These are phyloP conservation scores for Hippocampus barbouri DNA, from an alignment of 2,113 vertebrate genomes.

Conservation along the genomic window DNA sequence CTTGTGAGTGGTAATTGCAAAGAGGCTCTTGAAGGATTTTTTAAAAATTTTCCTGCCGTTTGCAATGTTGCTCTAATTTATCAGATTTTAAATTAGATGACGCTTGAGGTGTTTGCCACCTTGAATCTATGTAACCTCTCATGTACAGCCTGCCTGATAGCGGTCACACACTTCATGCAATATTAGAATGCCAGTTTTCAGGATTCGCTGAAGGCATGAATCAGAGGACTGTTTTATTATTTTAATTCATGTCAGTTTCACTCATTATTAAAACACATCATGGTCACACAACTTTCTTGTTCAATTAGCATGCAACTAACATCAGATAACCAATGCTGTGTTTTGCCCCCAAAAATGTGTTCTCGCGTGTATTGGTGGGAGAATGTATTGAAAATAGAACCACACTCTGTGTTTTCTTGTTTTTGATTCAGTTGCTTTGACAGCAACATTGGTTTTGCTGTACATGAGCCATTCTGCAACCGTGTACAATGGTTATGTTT, in stretches of 20 bases:
- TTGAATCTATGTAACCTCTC: constrained; percentile 23
- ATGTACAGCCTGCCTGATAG: constrained; percentile 14
- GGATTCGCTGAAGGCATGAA: constrained; percentile 11
- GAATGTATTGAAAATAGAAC: constrained; percentile 27
- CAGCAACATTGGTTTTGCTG: constrained; percentile 10
- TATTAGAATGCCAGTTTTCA: constrained; percentile 26
- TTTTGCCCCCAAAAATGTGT: constrained; percentile 1
- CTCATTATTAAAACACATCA: background rate
- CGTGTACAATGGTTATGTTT: constrained; percentile 7
- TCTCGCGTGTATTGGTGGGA: constrained; percentile 1
- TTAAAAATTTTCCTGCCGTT: constrained; percentile 3
- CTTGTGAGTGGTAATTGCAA: constrained; percentile 10
- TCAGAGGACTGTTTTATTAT: background rate
- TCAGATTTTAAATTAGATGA: constrained; percentile 26
- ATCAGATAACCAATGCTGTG: background rate
- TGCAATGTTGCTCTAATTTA: constrained; percentile 12
- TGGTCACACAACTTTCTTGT: background rate
- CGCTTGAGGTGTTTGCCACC: constrained; percentile 25
- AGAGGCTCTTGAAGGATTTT: constrained; percentile 12
- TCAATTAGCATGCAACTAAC: background rate
- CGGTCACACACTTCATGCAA: constrained; percentile 14
- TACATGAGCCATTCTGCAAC: constrained; percentile 9
- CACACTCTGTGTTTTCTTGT: constrained; percentile 62
- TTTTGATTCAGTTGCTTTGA: constrained; percentile 5
- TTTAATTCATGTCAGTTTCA: constrained; percentile 4